Conservation (phyloP, 2,888 invertebrate genomes). For the Autographa pulchrina region DNA sequence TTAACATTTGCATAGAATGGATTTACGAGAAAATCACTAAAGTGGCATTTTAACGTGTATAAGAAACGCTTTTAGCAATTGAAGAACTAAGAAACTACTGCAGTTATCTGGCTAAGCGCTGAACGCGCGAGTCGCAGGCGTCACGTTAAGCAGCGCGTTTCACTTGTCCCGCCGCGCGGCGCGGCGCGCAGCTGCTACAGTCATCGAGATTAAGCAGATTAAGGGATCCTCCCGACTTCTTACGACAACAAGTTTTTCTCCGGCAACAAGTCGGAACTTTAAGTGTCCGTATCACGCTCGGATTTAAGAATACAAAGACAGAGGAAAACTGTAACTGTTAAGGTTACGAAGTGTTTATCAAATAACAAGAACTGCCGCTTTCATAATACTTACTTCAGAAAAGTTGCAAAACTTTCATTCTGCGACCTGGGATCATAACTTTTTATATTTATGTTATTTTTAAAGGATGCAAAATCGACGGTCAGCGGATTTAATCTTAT, state of each 20-base stretch:
- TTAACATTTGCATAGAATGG: too few relatives aligned
- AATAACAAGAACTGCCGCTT: neutral
- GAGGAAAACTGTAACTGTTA: neutral
- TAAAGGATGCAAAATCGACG: neutral
- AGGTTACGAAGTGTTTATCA: neutral
- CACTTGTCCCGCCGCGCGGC: neutral
- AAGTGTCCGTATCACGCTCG: constrained; percentile 8
- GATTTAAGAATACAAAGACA: neutral
- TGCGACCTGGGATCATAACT: neutral
- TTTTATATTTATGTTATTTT: too few relatives aligned
- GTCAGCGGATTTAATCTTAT: neutral
- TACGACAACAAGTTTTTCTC: constrained; percentile 16
- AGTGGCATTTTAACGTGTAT: too few relatives aligned
- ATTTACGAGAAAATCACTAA: too few relatives aligned
- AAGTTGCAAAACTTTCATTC: neutral
- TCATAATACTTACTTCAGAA: neutral
- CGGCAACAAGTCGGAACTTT: constrained; percentile 12
- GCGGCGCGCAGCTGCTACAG: constrained; percentile 11
- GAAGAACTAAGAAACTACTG: neutral
- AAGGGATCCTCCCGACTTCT: constrained; percentile 15
- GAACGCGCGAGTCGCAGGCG: neutral
- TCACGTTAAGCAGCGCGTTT: neutral
- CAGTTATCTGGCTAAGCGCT: constrained; percentile 1
- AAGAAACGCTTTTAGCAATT: neutral
- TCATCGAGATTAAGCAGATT: constrained; percentile 22